Conservation (phyloP, 37 sponge, comb jelly and placozoan species). For the Theonella swinhoei region DNA sequence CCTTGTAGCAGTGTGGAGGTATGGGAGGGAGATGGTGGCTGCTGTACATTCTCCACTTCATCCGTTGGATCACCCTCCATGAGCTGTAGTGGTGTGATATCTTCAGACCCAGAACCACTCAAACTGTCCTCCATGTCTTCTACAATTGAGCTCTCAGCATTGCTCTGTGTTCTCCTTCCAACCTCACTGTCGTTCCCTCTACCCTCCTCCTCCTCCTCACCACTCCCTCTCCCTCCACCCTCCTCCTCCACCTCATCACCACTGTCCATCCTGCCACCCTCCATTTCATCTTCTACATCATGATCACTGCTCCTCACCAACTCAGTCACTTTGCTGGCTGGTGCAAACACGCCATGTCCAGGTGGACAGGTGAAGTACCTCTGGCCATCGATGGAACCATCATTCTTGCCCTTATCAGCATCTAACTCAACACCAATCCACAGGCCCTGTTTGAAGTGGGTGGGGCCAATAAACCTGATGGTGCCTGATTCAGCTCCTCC, state of each 20-base stretch:
- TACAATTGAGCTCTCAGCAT: slow-evolving; percentile 7
- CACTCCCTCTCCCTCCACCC: background rate
- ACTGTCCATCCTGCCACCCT: too few relatives aligned
- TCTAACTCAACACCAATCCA: slow-evolving; percentile 71
- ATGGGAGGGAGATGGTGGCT: too few relatives aligned
- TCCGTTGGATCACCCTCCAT: too few relatives aligned
- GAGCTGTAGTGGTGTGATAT: background rate
- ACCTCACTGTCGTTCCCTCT: background rate
- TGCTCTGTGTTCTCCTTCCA: background rate
- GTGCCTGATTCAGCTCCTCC: slow-evolving; percentile 44
- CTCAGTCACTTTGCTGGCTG: slow-evolving; percentile 44
- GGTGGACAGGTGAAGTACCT: slow-evolving; percentile 61
- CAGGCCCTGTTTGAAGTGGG: slow-evolving; percentile 57
- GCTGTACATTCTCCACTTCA: too few relatives aligned
- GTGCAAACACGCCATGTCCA: slow-evolving; percentile 67
- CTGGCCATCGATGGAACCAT: slow-evolving; percentile 57
- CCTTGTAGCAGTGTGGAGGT: too few relatives aligned
- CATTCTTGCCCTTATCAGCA: slow-evolving; percentile 45
- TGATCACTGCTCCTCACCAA: background rate
- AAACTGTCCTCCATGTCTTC: slow-evolving; percentile 17
- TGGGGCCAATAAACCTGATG: slow-evolving; percentile 54
- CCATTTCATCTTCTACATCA: background rate
- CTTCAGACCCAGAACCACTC: background rate
- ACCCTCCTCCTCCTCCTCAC: slow-evolving; percentile 1
- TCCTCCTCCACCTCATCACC: too few relatives aligned